Evolutionary conservation across 2,888 invertebrate species (phyloP).

Genomic region (Nymphalis polychloros): DNA sequence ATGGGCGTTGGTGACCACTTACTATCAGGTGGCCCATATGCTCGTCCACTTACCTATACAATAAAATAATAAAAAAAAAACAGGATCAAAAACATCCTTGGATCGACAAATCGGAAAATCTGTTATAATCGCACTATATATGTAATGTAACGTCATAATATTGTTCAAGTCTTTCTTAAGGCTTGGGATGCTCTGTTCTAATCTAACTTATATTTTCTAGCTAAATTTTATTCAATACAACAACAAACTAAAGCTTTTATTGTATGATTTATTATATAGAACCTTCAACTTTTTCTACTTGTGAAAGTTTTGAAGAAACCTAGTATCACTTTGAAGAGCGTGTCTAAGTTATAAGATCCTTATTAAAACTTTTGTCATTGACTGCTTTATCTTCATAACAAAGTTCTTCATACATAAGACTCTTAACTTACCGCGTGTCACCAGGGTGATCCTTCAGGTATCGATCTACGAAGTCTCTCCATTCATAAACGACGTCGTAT

Average conservation of each 20-base stretch:
- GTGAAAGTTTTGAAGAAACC: constrained; percentile 28
- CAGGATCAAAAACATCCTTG: too few species aligned
- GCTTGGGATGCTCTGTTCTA: too few species aligned
- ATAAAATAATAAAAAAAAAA: too few species aligned
- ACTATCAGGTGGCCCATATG: too few species aligned
- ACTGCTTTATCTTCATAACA: constrained; percentile 31
- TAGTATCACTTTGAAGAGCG: constrained; percentile 27
- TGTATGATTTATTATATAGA: constrained; percentile 28
- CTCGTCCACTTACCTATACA: too few species aligned
- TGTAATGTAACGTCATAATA: too few species aligned
- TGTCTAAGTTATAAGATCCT: constrained; percentile 36
- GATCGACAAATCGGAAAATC: too few species aligned
- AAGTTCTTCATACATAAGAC: constrained; percentile 31
- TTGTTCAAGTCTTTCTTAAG: too few species aligned
- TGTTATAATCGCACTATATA: too few species aligned
- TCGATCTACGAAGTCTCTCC: constrained; percentile 80
- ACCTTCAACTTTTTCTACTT: constrained; percentile 26
- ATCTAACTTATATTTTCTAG: neutral
- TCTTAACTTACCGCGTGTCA: constrained; percentile 63
- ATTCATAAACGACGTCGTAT: constrained; percentile 80
- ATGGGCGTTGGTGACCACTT: too few species aligned
- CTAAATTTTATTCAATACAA: neutral
- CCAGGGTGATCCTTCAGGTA: constrained; percentile 65
- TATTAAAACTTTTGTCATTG: constrained; percentile 38
- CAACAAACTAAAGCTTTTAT: constrained; percentile 25